Evolutionary conservation across 2,113 vertebrate species (phyloP).

Genomic region (Mesoclemmys tuberculata): DNA sequence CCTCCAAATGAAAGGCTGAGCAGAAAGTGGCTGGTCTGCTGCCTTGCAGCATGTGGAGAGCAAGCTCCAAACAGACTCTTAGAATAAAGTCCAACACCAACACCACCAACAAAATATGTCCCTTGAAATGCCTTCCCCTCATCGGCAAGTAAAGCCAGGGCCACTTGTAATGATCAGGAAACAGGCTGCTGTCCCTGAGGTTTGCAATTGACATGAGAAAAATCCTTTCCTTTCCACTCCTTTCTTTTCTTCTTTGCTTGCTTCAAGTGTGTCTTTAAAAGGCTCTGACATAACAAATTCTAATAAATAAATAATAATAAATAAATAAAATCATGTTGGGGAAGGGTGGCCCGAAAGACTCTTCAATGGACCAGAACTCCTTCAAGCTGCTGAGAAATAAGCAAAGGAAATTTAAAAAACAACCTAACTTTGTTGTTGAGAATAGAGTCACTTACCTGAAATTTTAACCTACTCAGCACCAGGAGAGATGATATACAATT

Average conservation of each 20-base stretch:
- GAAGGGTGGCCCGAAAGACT: neutral
- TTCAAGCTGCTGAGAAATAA: neutral
- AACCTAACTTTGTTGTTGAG: neutral
- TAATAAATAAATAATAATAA: too few species aligned
- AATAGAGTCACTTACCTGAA: neutral
- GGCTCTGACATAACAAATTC: neutral
- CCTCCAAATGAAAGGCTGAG: neutral
- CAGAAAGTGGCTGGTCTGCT: neutral
- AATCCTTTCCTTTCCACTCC: neutral
- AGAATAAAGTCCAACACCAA: neutral
- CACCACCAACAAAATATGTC: neutral
- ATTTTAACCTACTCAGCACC: neutral
- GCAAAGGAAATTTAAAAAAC: neutral
- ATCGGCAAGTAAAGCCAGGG: neutral
- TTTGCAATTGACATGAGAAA: neutral
- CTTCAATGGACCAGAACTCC: neutral
- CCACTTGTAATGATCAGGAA: neutral
- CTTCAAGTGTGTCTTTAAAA: neutral
- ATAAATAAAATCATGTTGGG: neutral
- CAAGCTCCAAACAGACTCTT: neutral
- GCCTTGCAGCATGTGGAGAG: neutral
- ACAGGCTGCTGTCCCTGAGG: neutral
- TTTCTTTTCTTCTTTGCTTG: neutral
- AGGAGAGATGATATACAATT: neutral
- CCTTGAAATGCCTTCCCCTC: neutral